phyloP scores from a whole-genome alignment of 1,140 invertebrate genomes.

The Hylaeus anthracinus region DNA sequence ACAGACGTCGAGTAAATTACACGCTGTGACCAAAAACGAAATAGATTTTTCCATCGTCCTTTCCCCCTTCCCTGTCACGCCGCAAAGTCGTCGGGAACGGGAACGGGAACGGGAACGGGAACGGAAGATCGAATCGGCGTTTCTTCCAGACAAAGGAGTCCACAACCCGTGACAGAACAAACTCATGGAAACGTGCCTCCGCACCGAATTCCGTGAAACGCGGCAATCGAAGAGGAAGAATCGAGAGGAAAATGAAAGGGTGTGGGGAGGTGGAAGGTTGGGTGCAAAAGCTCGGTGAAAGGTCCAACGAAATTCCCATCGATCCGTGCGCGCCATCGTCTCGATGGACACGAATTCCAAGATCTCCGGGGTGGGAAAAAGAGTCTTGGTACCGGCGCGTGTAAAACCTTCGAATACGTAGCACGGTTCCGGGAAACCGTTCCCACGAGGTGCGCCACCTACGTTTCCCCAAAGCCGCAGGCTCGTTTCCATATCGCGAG shows the following conservation, averaged over 20 bases:
- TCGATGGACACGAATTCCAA: conserved; percentile 3
- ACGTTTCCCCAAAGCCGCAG: neutral
- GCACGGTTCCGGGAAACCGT: neutral
- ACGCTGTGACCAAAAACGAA: too few relatives aligned
- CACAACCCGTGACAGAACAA: neutral
- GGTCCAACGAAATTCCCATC: conserved; percentile 2
- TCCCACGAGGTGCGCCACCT: neutral
- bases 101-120: neutral
- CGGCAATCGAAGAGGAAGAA: conserved; percentile 17
- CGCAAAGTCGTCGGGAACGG: neutral
- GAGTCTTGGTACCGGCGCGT: neutral
- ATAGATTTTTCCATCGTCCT: too few relatives aligned
- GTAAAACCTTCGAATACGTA: neutral
- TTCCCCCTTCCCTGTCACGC: too few relatives aligned
- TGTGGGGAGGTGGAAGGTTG: too few relatives aligned
- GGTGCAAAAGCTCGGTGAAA: neutral
- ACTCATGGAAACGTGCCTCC: neutral
- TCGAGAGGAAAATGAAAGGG: neutral
- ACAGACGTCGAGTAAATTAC: too few relatives aligned
- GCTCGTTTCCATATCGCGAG: conserved; percentile 29
- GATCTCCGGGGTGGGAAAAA: neutral
- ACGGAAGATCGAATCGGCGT: neutral
- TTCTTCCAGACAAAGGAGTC: neutral
- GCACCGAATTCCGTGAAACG: conserved; percentile 16
- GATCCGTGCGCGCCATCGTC: neutral